A percentile compares a stretch with the other conserved stretches of the same genome.
Evolutionary conservation across 1,140 invertebrate species (phyloP).

Genomic region (Ctenoplectra terminalis): DNA sequence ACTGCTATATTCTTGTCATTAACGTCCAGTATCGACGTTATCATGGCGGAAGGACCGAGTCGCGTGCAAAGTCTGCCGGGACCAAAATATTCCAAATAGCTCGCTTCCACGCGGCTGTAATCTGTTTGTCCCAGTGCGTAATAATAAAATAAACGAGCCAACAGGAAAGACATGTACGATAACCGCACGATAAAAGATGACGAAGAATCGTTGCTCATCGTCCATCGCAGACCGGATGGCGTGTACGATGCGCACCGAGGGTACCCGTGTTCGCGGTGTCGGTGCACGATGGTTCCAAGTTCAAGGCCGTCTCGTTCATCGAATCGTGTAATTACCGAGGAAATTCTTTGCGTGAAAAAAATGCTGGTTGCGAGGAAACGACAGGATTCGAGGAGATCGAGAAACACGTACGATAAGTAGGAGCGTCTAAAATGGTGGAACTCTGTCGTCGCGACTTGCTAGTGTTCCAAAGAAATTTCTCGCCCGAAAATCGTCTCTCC

Average conservation of each 20-base stretch:
- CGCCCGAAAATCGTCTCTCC: not conserved
- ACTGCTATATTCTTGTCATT: too few relatives aligned
- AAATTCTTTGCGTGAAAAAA: conserved; percentile 21
- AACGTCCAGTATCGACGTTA: not conserved
- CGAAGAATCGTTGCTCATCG: conserved; percentile 46
- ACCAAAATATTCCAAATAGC: not conserved
- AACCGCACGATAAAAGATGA: conserved; percentile 43
- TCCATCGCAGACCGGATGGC: conserved; percentile 55
- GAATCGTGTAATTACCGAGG: conserved; percentile 16
- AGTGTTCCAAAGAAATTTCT: not conserved
- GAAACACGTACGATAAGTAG: not conserved
- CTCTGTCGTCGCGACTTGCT: not conserved
- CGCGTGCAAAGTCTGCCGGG: not conserved
- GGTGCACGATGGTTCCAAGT: conserved; percentile 40
- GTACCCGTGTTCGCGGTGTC: not conserved
- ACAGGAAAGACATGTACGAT: conserved; percentile 21
- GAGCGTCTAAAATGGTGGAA: not conserved
- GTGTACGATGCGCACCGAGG: not conserved
- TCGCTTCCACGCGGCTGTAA: not conserved
- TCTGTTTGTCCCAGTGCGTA: not conserved
- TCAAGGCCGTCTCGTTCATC: conserved; percentile 56
- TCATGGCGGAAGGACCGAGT: not conserved
- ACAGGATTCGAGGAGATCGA: not conserved
- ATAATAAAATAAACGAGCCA: conserved; percentile 18
- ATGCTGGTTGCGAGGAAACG: not conserved